These are phyloP conservation scores for Germaria angustata DNA, from an alignment of 2,888 invertebrate species.

Conservation along the genomic window DNA sequence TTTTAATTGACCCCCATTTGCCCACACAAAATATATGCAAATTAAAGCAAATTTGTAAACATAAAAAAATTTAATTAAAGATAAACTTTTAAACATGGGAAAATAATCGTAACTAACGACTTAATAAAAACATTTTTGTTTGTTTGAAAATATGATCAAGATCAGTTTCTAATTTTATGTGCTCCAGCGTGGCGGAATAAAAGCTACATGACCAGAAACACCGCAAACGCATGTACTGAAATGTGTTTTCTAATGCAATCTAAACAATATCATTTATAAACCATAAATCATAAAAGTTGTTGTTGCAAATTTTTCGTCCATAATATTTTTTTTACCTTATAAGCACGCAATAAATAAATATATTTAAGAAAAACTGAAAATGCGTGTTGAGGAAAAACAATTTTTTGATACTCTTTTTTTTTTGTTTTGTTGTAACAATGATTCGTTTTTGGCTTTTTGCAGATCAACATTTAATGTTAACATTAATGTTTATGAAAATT, in stretches of 20 bases:
- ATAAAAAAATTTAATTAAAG: conserved; percentile 27
- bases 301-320: conserved; percentile 26
- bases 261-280: conserved; percentile 65
- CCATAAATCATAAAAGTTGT: conserved; percentile 62
- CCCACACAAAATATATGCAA: conserved; percentile 33
- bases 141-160: not conserved
- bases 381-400: conserved; percentile 35
- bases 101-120: conserved; percentile 34
- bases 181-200: conserved; percentile 15
- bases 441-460: conserved; percentile 3
- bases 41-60: not conserved
- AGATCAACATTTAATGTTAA: conserved; percentile 54
- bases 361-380: conserved; percentile 29
- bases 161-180: conserved; percentile 23
- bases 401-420: not conserved
- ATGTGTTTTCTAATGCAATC: conserved; percentile 39
- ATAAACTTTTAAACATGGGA: conserved; percentile 46
- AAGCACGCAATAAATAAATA: conserved; percentile 45
- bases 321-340: conserved; percentile 22
- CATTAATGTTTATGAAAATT: conserved; percentile 61
- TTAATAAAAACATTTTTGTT: conserved; percentile 1
- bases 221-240: conserved; percentile 21
- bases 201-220: conserved; percentile 9
- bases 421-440: not conserved
- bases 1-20: conserved; percentile 51